Percentiles rank a stretch among this genome's conserved stretches.
phyloP scores from a whole-genome alignment of 2,888 invertebrate species.

The Drosophila meridiana region DNA sequence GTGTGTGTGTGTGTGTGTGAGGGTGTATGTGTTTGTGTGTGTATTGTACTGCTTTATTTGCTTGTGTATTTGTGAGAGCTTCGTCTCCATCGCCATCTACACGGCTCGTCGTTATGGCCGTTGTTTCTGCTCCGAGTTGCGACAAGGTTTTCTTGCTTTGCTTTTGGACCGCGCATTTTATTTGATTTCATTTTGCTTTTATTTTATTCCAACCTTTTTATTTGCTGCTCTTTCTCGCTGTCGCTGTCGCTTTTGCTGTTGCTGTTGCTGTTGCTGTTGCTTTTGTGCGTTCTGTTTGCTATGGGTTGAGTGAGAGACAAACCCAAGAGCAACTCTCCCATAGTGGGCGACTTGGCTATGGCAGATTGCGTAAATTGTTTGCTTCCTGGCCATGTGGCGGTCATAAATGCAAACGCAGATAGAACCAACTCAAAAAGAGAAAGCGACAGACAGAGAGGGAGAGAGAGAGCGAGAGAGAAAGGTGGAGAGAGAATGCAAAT shows the following conservation, averaged over 20 bases:
- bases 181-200: constrained; percentile 67
- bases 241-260: not conserved
- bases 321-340: constrained; percentile 9
- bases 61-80: constrained; percentile 51
- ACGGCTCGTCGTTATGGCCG: constrained; percentile 17
- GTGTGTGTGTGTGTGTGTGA: not conserved
- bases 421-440: constrained; percentile 29
- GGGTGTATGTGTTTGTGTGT: constrained; percentile 17
- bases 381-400: constrained; percentile 66
- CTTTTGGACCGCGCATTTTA: constrained; percentile 68
- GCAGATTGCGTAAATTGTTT: constrained; percentile 78
- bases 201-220: constrained; percentile 59
- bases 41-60: constrained; percentile 15
- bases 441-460: not conserved
- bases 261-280: constrained; percentile 1
- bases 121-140: constrained; percentile 36
- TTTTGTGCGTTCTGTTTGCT: constrained; percentile 48
- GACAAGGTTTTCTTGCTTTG: constrained; percentile 62
- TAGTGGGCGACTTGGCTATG: constrained; percentile 50
- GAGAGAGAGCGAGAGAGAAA: not conserved
- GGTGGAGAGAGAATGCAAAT: not conserved
- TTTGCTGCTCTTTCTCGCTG: constrained; percentile 23
- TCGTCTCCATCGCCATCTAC: constrained; percentile 20
- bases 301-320: constrained; percentile 2
- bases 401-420: constrained; percentile 32